phyloP scores from a whole-genome alignment of 2,888 invertebrate genomes.

The Trachelus stipa region DNA sequence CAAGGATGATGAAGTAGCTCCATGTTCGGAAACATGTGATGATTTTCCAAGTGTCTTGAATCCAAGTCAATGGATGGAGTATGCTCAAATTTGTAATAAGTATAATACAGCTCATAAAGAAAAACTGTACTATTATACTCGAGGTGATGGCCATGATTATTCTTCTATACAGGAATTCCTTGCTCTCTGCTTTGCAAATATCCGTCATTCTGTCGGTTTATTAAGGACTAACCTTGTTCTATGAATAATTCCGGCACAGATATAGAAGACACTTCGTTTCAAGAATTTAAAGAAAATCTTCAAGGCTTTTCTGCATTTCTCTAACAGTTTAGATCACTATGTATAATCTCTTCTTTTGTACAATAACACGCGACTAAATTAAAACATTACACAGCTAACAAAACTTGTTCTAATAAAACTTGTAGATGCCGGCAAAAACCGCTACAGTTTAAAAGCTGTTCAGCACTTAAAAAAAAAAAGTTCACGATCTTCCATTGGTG shows the following conservation, averaged over 20 bases:
- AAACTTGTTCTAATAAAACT: neutral
- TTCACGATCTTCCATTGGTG: neutral
- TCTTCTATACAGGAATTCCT: conserved; percentile 71
- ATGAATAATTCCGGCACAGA: neutral
- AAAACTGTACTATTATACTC: conserved; percentile 68
- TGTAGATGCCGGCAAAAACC: neutral
- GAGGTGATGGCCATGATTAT: conserved; percentile 72
- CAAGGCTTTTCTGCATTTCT: neutral
- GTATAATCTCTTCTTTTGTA: neutral
- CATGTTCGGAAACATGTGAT: conserved; percentile 75
- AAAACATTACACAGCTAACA: neutral
- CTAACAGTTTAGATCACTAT: neutral
- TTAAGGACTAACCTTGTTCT: neutral
- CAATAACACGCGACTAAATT: neutral
- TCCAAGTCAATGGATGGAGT: conserved; percentile 76
- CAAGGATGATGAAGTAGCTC: conserved; percentile 74
- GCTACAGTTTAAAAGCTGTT: neutral
- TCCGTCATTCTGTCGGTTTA: conserved; percentile 22
- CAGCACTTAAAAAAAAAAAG: neutral
- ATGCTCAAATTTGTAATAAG: conserved; percentile 72
- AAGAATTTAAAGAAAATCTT: neutral
- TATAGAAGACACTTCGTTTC: neutral
- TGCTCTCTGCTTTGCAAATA: conserved; percentile 59
- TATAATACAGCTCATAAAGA: conserved; percentile 54
- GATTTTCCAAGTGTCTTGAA: conserved; percentile 71